Evolutionary conservation across 2,888 invertebrate species (phyloP).

Genomic region (Itoplectis maculator): DNA sequence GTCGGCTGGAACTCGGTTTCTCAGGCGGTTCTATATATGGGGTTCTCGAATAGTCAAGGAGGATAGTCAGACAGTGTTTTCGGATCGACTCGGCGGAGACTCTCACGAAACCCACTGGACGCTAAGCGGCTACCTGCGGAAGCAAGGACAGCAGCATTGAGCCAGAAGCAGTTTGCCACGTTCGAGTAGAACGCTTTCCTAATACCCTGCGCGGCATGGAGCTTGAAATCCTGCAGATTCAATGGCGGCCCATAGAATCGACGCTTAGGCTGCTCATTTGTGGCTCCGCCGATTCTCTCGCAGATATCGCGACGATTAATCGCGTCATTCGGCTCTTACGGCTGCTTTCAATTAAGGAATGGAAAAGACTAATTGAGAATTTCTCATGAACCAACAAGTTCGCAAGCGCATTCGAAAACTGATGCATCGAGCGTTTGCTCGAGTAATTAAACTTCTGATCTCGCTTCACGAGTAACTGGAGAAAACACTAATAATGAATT

Average conservation of each 20-base stretch:
- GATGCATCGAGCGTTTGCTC: not conserved
- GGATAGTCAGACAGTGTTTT: constrained; percentile 51
- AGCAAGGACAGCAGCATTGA: constrained; percentile 22
- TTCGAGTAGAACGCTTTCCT: constrained; percentile 43
- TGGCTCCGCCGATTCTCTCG: constrained; percentile 16
- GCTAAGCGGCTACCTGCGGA: constrained; percentile 33
- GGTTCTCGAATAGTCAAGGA: constrained; percentile 25
- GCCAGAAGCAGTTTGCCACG: constrained; percentile 49
- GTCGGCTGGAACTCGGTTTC: constrained; percentile 57
- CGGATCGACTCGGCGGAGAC: constrained; percentile 44
- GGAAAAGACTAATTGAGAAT: constrained; percentile 19
- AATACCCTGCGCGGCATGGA: constrained; percentile 55
- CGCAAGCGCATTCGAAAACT: not conserved
- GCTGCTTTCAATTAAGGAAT: not conserved
- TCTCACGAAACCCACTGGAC: constrained; percentile 35
- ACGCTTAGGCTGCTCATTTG: constrained; percentile 52
- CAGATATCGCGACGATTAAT: constrained; percentile 3
- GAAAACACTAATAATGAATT: constrained; percentile 1
- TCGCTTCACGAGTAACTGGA: not conserved
- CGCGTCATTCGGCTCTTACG: constrained; percentile 25
- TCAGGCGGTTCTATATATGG: constrained; percentile 28
- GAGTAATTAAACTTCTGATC: not conserved
- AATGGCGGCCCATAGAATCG: constrained; percentile 45
- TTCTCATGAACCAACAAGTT: not conserved
- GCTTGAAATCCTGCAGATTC: constrained; percentile 41